Evolutionary conservation across 1,140 invertebrate genomes (phyloP).

Genomic region (Amphibalanus amphitrite): DNA sequence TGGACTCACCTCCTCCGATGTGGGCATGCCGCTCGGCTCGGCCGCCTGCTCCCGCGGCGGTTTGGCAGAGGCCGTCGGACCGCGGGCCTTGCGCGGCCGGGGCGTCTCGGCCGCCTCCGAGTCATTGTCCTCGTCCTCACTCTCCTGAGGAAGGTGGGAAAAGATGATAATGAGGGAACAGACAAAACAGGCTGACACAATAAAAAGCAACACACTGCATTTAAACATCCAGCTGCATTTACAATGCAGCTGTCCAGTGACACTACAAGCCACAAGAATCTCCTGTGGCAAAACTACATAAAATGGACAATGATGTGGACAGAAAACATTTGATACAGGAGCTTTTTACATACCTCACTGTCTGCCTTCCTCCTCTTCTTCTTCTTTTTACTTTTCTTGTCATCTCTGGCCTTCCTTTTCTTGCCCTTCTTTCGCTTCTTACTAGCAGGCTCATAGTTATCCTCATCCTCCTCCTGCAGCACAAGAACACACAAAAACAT

Average conservation of each 20-base stretch:
- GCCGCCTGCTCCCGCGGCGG: background rate
- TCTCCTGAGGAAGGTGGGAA: background rate
- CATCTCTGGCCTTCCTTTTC: slow-evolving; percentile 68
- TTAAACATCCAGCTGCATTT: too few relatives aligned
- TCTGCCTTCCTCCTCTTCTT: slow-evolving; percentile 79
- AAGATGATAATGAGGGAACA: too few relatives aligned
- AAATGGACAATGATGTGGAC: too few relatives aligned
- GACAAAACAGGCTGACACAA: too few relatives aligned
- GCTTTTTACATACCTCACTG: slow-evolving; percentile 44
- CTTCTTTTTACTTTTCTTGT: slow-evolving; percentile 75
- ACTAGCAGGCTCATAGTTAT: background rate
- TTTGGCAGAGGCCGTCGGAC: background rate
- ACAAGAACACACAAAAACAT: too few relatives aligned
- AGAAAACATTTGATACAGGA: too few relatives aligned
- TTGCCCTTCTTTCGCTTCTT: slow-evolving; percentile 55
- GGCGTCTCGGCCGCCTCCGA: background rate
- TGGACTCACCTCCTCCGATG: background rate
- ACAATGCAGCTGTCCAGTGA: too few relatives aligned
- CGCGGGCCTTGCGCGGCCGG: background rate
- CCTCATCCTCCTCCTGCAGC: background rate
- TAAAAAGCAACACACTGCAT: too few relatives aligned
- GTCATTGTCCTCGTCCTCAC: background rate
- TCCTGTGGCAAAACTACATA: too few relatives aligned
- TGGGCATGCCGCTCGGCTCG: background rate
- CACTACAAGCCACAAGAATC: too few relatives aligned